Base-by-base conservation (phyloP, 2,888 invertebrate genomes). In the Drosophila koepferae region DNA sequence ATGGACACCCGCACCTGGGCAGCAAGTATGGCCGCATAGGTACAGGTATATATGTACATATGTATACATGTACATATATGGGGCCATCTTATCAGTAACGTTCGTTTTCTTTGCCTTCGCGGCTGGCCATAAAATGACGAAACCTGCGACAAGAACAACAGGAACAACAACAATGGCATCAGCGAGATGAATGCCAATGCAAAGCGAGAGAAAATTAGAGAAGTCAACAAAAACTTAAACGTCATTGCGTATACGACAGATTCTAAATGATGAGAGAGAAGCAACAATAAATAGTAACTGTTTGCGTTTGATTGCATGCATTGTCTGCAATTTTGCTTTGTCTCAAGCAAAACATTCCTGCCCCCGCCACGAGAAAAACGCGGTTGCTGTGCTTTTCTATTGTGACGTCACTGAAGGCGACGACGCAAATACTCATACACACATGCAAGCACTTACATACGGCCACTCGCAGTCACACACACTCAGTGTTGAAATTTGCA, bases 351-450 rank as follows among this genome's bases (percentile, higher is more conserved):
- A 28, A 38, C 36, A 63, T 51, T 41, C 58, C 74, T 43, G 12
- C 62, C 46, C 51, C 74, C 48, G 10, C 18, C 18, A 41, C 56
- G n/a, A 46, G 34, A 73, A 86, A 63, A 74, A 61, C 59, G 72
- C 84, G 72, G 58, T 60, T 61, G 68, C 51, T 70, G 72, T 74
- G 74, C 74, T 81, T 90, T 90, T 83, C 86, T 89, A 83, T 90
- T 86, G 86, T 86, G 89, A 86, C 90, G 86, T 86, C 90, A 90
- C 77, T 74, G 59, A 46, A 28, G 63, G 65, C 56, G 69, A 66
- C 85, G 77, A 84, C 80, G 87, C 88, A 89, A 80, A 85, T 85
- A 66, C 88, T 75, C 61, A 79, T 74, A 78, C 83, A 63, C 68
- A 23, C 28, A 46, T 34, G 61, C 54, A 54, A 12, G 43, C 55